A percentile compares a stretch with the other conserved stretches of the same genome.
Evolutionary conservation across 1,140 invertebrate genomes (phyloP).

Genomic region (Drosophila elegans): DNA sequence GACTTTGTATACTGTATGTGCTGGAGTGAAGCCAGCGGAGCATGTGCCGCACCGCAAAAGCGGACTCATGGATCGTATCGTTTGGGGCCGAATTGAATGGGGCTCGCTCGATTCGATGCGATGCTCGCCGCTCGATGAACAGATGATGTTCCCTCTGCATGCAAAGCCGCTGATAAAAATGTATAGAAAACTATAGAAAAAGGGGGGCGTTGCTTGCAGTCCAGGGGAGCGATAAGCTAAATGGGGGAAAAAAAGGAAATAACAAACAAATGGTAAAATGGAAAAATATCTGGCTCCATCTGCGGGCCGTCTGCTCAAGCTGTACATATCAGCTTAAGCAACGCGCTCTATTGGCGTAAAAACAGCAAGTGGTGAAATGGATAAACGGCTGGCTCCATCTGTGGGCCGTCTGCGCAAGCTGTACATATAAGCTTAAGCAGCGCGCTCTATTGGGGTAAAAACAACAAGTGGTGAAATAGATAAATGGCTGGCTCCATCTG

Average conservation of each 20-base stretch:
- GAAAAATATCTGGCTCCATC: too few species aligned
- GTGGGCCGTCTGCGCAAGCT: too few species aligned
- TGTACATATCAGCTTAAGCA: too few species aligned
- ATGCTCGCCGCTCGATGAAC: slow-evolving; percentile 10
- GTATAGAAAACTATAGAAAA: slow-evolving; percentile 8
- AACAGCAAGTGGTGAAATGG: too few species aligned
- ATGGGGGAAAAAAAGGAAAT: not conserved
- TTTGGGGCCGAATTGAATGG: slow-evolving; percentile 15
- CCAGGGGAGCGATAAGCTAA: slow-evolving; percentile 15
- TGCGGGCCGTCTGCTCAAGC: too few species aligned
- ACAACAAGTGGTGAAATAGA: too few species aligned
- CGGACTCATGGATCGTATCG: slow-evolving; percentile 38
- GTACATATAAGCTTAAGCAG: too few species aligned
- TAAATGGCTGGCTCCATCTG: too few species aligned
- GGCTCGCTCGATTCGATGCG: not conserved
- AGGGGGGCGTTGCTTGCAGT: slow-evolving; percentile 2
- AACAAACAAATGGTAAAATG: too few species aligned
- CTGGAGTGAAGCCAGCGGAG: slow-evolving; percentile 23
- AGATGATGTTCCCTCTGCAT: slow-evolving; percentile 29
- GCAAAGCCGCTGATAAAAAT: slow-evolving; percentile 38
- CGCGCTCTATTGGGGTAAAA: too few species aligned
- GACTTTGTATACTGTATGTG: not conserved
- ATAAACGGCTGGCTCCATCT: too few species aligned
- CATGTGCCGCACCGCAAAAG: slow-evolving; percentile 47
- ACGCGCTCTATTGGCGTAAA: too few species aligned